Base-by-base conservation (phyloP, 1,140 invertebrate species). In the Cataglyphis hispanica region DNA sequence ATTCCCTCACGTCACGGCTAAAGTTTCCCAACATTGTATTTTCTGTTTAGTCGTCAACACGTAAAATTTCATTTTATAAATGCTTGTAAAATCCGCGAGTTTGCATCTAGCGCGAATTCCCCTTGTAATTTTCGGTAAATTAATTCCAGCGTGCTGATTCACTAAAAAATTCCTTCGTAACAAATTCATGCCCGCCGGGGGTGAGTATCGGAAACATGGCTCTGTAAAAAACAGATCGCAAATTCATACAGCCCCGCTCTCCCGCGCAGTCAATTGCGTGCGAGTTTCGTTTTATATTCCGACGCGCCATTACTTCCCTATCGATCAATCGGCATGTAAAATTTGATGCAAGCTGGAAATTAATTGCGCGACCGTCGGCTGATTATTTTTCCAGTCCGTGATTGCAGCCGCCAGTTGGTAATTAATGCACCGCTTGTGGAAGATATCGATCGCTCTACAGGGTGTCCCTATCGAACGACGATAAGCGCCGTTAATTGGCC, bases 341-440 rank as follows among this genome's bases (percentile, higher is more conserved):
- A 83, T 83, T 83, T 74, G 78, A 83, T 83, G 78, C 78, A 53
- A 56, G 67, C 31, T 74, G 78, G 13, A 83, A 77, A 80, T 89
- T 89, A 89, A 89, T 89, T 86, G 77, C 53, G 87, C 87, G 87
- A 84, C 72, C 87, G 83, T 80, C 78, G 87, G 75, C 87, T 75
- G 87, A 89, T 89, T 89, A 89, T 86, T 89, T 89, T 89, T 89
- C 83, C 83, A 89, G 66, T 66, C 86, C 86, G 78, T 88, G 78
- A 88, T 88, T 83, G 86, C 87, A 88, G 67, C 72, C 86, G 85
- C 74, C 60, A 83, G 86, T 77, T 74, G 81, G 75, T 89, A 88
- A 89, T 89, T 88, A 89, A 89, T 88, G 87, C 81, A 27, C 78
- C 87, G 86, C 60, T 88, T 78, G 87, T 53, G 86, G 74, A 56